Evolutionary conservation across 1,140 invertebrate species (phyloP).

Genomic region (Ladona fulva): DNA sequence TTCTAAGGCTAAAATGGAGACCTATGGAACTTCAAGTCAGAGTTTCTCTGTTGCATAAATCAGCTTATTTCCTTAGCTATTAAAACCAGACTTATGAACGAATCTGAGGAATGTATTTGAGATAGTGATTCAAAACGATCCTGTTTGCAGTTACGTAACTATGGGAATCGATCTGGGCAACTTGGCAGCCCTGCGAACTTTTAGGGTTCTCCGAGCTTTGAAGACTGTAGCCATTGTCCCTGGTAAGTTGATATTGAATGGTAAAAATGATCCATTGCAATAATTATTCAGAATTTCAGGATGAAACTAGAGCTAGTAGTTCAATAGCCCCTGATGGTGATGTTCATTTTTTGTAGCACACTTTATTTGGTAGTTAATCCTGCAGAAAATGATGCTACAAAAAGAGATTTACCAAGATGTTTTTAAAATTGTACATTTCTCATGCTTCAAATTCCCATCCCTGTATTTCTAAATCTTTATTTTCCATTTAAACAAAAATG

Average conservation of each 20-base stretch:
- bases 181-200: slow-evolving; percentile 95
- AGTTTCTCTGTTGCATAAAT: neutral
- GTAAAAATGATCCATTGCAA: neutral
- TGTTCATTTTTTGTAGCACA: too few species aligned
- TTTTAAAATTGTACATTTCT: too few species aligned
- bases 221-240: slow-evolving; percentile 99
- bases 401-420: too few species aligned
- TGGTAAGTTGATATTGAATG: slow-evolving; percentile 54
- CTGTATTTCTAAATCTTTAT: too few species aligned
- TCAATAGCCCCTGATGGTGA: too few species aligned
- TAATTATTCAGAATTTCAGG: too few species aligned
- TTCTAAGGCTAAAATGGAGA: neutral
- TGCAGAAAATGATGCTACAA: too few species aligned
- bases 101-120: slow-evolving; percentile 10
- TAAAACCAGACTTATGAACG: neutral
- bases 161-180: slow-evolving; percentile 98
- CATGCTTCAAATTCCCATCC: too few species aligned
- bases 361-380: too few species aligned
- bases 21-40: slow-evolving; percentile 8
- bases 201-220: slow-evolving; percentile 95
- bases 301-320: too few species aligned
- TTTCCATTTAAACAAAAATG: too few species aligned
- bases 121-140: slow-evolving; percentile 10
- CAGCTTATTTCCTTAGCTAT: neutral
- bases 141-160: slow-evolving; percentile 88